phyloP scores from a whole-genome alignment of 2,797 vertebrate genomes.

The Antennarius maculatus region DNA sequence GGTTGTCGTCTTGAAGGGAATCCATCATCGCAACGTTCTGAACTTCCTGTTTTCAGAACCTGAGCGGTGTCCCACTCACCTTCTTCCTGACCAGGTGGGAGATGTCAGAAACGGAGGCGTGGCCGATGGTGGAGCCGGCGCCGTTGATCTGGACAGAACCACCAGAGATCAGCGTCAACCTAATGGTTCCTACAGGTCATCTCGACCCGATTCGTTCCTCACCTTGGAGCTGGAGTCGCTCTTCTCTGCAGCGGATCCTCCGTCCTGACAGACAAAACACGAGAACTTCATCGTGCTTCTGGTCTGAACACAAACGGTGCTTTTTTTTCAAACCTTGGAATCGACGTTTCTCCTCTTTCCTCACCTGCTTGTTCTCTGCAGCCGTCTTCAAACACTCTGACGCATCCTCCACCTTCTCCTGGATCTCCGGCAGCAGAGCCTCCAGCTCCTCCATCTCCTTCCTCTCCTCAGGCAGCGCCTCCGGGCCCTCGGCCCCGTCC shows the following conservation, averaged over 20 bases:
- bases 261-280: conserved; percentile 37
- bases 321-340: not conserved
- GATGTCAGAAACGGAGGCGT: conserved; percentile 85
- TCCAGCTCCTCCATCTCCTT: conserved; percentile 91
- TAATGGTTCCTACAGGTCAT: no score
- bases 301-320: no score
- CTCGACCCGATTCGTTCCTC: not conserved
- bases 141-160: conserved; percentile 68
- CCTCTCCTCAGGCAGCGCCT: conserved; percentile 75
- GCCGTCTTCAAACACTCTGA: conserved; percentile 82
- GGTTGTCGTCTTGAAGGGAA: no score
- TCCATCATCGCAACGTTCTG: no score
- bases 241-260: conserved; percentile 67
- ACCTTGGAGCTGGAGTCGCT: conserved; percentile 76
- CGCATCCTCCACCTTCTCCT: conserved; percentile 91
- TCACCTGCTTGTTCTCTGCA: conserved; percentile 82
- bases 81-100: conserved; percentile 94
- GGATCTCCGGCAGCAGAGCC: conserved; percentile 89
- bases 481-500: conserved; percentile 71
- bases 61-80: conserved; percentile 72
- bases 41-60: no score
- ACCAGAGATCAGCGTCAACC: not conserved
- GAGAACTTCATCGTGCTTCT: not conserved
- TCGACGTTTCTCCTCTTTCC: conserved; percentile 31
- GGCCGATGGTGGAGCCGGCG: conserved; percentile 67